Base-by-base conservation (phyloP, 1,140 invertebrate species). In the Lethocerus indicus region DNA sequence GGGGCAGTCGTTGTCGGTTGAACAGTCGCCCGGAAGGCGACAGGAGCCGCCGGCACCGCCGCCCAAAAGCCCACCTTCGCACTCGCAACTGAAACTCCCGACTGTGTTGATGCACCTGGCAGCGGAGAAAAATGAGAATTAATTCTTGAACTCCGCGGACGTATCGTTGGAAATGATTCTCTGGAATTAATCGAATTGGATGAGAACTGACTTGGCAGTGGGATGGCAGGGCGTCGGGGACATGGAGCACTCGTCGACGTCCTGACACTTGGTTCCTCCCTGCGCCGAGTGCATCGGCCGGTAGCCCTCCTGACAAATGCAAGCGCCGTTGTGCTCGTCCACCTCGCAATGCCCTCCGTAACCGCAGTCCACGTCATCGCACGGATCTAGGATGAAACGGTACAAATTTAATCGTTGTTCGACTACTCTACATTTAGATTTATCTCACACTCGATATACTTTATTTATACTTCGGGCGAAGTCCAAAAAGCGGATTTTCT, bases 1-100 rank as follows among this genome's bases (percentile, higher is more conserved):
- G 1, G 85, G 81, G 61, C 87, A 91, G 55, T 90, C 84, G 1
- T 71, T 67, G 60, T 90, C 81, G 1, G 76, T 72, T 47, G 80
- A 74, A 58, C 88, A 92, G 59, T 87, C 81, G 28, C 83, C 85
- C 0, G 85, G 78, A 59, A 74, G 72, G 52, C 77, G 73, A 57
- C 85, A 88, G 23, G 77, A 82, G 0, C 64, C 63, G 32, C 67
- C 67, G 1, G 73, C 62, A 9, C 81, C 72, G 68, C 90, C 85
- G 16, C 84, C 81, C 14, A 90, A 73, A n/a, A 85, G 71, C 42
- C 84, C 83, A 57, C 80, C 75, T 1, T 75, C 72, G 58, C 87
- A 91, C 26, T 68, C 64, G 55, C 87, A 92, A 14, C 62, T 64
- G 59, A 73, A 90, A 7, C 79, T 79, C 35, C 87, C 87, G 2